Conservation (phyloP, 2,113 vertebrate genomes). For the Siphamia tubifer region DNA sequence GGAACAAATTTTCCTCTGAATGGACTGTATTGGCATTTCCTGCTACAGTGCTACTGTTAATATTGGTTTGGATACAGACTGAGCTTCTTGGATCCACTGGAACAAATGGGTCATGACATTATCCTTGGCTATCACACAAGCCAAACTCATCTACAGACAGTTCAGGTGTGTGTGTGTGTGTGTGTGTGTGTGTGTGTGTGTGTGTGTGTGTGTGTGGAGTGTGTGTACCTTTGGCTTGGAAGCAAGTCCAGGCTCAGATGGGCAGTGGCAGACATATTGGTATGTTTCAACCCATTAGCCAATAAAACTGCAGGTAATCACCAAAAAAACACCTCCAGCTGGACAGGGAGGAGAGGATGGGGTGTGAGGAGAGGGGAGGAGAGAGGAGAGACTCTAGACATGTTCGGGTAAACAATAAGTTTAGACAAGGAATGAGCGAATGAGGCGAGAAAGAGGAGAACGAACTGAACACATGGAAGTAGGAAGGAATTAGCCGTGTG, state of each 20-base stretch:
- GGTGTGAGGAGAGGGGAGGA: slow-evolving; percentile 18
- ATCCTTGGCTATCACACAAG: slow-evolving; percentile 59
- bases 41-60: neutral
- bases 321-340: slow-evolving; percentile 81
- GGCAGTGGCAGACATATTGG: slow-evolving; percentile 81
- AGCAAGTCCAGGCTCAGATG: slow-evolving; percentile 66
- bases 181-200: slow-evolving; percentile 48
- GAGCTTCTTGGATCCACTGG: slow-evolving; percentile 26
- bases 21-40: neutral
- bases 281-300: slow-evolving; percentile 86
- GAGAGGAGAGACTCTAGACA: neutral
- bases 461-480: slow-evolving; percentile 43
- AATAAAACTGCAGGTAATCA: slow-evolving; percentile 84
- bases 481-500: slow-evolving; percentile 49
- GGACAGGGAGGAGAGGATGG: slow-evolving; percentile 70
- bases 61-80: slow-evolving; percentile 24
- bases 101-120: slow-evolving; percentile 74
- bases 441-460: neutral
- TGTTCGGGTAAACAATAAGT: slow-evolving; percentile 29
- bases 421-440: slow-evolving; percentile 27
- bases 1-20: too few relatives aligned
- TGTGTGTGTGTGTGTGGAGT: slow-evolving; percentile 40
- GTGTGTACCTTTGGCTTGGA: slow-evolving; percentile 67
- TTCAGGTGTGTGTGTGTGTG: slow-evolving; percentile 29
- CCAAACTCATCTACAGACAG: slow-evolving; percentile 47